phyloP scores from a whole-genome alignment of 2,888 invertebrate species.

The Phaedon cochleariae region DNA sequence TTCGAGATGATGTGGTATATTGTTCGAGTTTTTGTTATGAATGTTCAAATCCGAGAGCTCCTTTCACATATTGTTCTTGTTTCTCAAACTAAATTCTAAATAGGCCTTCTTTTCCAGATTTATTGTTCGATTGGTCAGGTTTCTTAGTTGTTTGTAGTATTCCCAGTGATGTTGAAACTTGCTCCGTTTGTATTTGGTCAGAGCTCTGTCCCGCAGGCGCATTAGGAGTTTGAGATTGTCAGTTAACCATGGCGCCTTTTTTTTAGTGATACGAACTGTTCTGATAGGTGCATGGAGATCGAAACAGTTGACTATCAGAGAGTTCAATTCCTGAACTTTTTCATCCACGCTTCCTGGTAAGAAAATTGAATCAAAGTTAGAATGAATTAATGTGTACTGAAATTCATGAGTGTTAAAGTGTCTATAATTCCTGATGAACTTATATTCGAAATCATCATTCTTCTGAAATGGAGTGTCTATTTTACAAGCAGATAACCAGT shows the following conservation, averaged over 20 bases:
- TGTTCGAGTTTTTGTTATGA: background rate
- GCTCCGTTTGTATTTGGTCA: too few species aligned
- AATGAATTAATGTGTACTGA: background rate
- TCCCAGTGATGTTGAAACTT: too few species aligned
- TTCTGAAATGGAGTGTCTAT: background rate
- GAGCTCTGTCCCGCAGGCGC: too few species aligned
- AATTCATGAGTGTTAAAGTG: background rate
- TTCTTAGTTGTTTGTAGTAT: background rate
- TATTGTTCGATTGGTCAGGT: background rate
- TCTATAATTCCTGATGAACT: background rate
- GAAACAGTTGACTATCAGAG: background rate
- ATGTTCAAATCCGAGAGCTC: slow-evolving; percentile 6
- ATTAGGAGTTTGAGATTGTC: background rate
- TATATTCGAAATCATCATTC: background rate
- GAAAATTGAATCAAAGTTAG: background rate
- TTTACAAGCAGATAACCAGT: background rate
- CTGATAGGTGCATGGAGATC: background rate
- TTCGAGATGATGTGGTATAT: slow-evolving; percentile 1
- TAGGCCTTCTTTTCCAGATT: background rate
- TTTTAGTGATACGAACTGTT: background rate
- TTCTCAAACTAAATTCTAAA: background rate
- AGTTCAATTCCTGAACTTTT: background rate
- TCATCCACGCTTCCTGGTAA: background rate
- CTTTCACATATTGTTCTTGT: background rate
- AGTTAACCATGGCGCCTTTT: background rate